These are phyloP conservation scores for Malachius bipustulatus DNA, from an alignment of 2,888 invertebrate genomes.

Conservation along the genomic window DNA sequence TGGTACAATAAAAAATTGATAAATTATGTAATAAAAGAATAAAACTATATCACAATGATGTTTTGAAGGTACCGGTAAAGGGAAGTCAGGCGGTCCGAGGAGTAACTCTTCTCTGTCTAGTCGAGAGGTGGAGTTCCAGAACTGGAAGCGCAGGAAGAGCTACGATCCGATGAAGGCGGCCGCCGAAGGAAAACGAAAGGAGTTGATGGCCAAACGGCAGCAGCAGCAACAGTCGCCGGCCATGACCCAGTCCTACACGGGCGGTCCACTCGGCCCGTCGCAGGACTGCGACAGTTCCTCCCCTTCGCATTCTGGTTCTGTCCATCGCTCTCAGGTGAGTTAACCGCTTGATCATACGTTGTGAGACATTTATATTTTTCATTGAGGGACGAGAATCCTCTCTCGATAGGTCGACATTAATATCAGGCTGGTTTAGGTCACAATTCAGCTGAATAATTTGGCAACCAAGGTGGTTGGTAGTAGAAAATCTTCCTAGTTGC, in stretches of 20 bases:
- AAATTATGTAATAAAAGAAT: too few relatives aligned
- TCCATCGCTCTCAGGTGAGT: slow-evolving; percentile 37
- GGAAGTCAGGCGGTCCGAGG: slow-evolving; percentile 47
- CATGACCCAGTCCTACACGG: slow-evolving; percentile 25
- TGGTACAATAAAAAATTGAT: too few relatives aligned
- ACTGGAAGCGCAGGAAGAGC: slow-evolving; percentile 91
- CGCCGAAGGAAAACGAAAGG: slow-evolving; percentile 66
- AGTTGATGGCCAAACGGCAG: slow-evolving; percentile 38
- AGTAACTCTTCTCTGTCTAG: slow-evolving; percentile 59
- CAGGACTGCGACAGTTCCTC: slow-evolving; percentile 36
- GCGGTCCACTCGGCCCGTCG: too few relatives aligned
- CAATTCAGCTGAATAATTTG: too few relatives aligned
- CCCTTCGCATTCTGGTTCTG: slow-evolving; percentile 37
- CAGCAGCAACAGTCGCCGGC: slow-evolving; percentile 34
- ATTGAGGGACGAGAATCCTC: too few relatives aligned
- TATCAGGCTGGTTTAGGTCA: too few relatives aligned
- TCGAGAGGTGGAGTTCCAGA: slow-evolving; percentile 79
- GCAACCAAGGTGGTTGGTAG: too few relatives aligned
- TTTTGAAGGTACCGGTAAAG: slow-evolving; percentile 25
- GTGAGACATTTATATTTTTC: too few relatives aligned
- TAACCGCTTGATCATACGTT: too few relatives aligned
- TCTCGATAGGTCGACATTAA: too few relatives aligned
- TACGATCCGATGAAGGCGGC: slow-evolving; percentile 94
- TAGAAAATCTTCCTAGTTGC: too few relatives aligned
- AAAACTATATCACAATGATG: background rate